Conservation (phyloP, 2,888 invertebrate species). For the Crepidodera aurea region DNA sequence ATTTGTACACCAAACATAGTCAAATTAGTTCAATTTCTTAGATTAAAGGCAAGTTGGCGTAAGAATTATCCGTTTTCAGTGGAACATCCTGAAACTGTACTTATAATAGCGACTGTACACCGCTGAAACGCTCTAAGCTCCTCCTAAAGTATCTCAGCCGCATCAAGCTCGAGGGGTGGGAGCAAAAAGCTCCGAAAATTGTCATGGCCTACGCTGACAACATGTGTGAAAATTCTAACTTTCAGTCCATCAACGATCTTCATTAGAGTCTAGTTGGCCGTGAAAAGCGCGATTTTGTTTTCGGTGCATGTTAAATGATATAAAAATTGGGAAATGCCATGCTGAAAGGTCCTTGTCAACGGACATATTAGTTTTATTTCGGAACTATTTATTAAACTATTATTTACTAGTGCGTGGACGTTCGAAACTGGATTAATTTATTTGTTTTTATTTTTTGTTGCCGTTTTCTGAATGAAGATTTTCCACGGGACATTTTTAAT, state of each 20-base stretch:
- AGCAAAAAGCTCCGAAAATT: conserved; percentile 42
- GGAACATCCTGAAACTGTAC: conserved; percentile 16
- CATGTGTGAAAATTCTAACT: conserved; percentile 59
- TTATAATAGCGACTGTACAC: conserved; percentile 30
- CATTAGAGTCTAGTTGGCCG: conserved; percentile 53
- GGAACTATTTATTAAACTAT: conserved; percentile 40
- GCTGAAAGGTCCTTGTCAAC: conserved; percentile 53
- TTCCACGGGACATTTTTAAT: not conserved
- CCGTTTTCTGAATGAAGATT: not conserved
- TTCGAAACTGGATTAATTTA: conserved; percentile 4
- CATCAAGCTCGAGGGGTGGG: conserved; percentile 36
- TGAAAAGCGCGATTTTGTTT: conserved; percentile 46
- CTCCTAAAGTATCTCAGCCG: conserved; percentile 31
- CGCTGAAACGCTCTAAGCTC: conserved; percentile 33
- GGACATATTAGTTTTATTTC: conserved; percentile 48
- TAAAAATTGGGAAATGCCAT: conserved; percentile 34
- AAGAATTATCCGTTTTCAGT: not conserved
- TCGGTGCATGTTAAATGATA: conserved; percentile 39
- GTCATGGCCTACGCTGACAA: conserved; percentile 56
- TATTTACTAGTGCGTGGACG: conserved; percentile 19
- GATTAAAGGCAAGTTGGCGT: too few relatives aligned
- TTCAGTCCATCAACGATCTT: conserved; percentile 58
- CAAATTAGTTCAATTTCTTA: too few relatives aligned
- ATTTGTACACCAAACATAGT: too few relatives aligned
- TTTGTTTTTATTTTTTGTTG: conserved; percentile 11